phyloP scores from a whole-genome alignment of 2,113 vertebrate species.

The Aleadryas rufinucha region DNA sequence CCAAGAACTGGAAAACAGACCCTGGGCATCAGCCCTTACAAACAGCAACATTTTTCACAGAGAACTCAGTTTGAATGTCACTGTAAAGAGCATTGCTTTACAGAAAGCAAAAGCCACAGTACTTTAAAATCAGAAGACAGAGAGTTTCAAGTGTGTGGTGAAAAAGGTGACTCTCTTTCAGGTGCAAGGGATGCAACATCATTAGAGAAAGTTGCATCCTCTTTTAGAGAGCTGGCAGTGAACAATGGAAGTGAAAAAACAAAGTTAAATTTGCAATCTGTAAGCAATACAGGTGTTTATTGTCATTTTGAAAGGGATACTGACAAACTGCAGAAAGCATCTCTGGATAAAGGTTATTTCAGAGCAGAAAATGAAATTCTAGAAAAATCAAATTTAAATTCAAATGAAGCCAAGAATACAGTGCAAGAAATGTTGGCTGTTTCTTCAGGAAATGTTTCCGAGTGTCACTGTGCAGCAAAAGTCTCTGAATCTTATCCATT shows the following conservation, averaged over 20 bases:
- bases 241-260: neutral
- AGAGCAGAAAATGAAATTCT: neutral
- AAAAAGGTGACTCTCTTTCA: neutral
- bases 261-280: neutral
- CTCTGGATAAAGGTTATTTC: neutral
- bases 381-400: neutral
- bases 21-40: neutral
- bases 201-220: neutral
- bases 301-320: neutral
- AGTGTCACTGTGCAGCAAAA: neutral
- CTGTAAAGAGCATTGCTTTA: neutral
- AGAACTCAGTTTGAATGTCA: neutral
- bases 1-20: neutral
- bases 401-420: neutral
- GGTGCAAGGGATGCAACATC: neutral
- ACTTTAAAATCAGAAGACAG: neutral
- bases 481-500: neutral
- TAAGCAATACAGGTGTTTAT: neutral
- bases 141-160: neutral
- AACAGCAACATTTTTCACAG: neutral
- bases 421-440: neutral
- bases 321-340: neutral
- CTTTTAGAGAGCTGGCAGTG: neutral
- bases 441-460: neutral
- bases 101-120: neutral